Percentiles rank a stretch among this genome's conserved stretches.
Conservation (phyloP, 2,797 vertebrate genomes). For the Astyanax mexicanus region DNA sequence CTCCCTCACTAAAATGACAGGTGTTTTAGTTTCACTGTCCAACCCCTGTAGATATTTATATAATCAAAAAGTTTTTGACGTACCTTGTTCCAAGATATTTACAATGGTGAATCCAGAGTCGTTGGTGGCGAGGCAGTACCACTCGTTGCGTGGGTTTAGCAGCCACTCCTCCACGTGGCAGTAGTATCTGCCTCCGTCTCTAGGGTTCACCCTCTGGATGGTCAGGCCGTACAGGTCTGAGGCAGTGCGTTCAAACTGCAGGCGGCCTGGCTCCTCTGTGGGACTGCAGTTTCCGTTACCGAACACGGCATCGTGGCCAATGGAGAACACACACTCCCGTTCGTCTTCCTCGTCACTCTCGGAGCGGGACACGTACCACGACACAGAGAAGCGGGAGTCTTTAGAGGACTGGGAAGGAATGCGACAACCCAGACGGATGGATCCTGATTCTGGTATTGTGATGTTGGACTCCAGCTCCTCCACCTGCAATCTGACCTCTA, state of each 20-base stretch:
- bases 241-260: slow-evolving; percentile 90
- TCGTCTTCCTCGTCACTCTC: slow-evolving; percentile 61
- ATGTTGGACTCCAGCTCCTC: slow-evolving; percentile 88
- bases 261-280: slow-evolving; percentile 76
- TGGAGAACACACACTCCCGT: slow-evolving; percentile 83
- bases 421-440: slow-evolving; percentile 90
- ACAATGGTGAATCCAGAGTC: slow-evolving; percentile 87
- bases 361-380: slow-evolving; percentile 86
- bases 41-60: no score
- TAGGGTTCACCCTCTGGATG: slow-evolving; percentile 80
- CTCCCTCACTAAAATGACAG: no score
- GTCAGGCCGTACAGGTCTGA: slow-evolving; percentile 90
- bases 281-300: slow-evolving; percentile 85
- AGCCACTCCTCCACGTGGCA: slow-evolving; percentile 97
- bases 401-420: slow-evolving; percentile 89
- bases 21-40: no score
- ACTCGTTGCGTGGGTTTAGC: slow-evolving; percentile 86
- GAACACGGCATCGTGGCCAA: slow-evolving; percentile 89
- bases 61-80: no score
- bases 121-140: slow-evolving; percentile 93
- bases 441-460: slow-evolving; percentile 84
- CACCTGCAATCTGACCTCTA: slow-evolving; percentile 90
- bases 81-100: slow-evolving; percentile 87
- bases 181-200: slow-evolving; percentile 89
- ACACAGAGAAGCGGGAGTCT: slow-evolving; percentile 92